Evolutionary conservation across 2,797 vertebrate species (phyloP).

Genomic region (Knipowitschia caucasica): DNA sequence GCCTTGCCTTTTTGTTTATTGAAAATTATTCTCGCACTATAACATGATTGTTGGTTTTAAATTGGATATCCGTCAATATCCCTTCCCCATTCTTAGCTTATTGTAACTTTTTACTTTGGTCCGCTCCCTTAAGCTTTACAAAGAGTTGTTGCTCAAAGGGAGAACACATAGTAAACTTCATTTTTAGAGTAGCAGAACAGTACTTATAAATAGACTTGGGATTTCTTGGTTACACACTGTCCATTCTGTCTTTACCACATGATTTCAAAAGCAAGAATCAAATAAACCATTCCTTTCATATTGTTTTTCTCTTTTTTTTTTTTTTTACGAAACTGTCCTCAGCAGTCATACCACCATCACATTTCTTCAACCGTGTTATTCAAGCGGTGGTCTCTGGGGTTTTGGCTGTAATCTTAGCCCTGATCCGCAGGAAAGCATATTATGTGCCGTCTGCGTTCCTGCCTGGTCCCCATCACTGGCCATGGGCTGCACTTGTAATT

Average conservation of each 20-base stretch:
- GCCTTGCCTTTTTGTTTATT: too few relatives aligned
- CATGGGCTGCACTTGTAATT: slow-evolving; percentile 61
- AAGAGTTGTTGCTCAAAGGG: too few relatives aligned
- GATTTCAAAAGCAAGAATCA: neutral
- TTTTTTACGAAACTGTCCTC: slow-evolving; percentile 30
- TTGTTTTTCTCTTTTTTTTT: slow-evolving; percentile 27
- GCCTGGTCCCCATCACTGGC: slow-evolving; percentile 47
- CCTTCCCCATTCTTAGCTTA: too few relatives aligned
- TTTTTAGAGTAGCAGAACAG: too few relatives aligned
- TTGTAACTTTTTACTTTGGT: too few relatives aligned
- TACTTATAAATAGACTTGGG: neutral
- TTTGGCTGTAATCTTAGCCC: slow-evolving; percentile 18
- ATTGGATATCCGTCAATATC: too few relatives aligned
- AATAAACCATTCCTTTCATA: neutral
- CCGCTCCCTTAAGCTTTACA: too few relatives aligned
- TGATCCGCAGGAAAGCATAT: slow-evolving; percentile 14
- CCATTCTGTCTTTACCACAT: neutral
- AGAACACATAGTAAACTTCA: too few relatives aligned
- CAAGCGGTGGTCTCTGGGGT: slow-evolving; percentile 20
- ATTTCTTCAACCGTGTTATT: slow-evolving; percentile 23
- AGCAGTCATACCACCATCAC: slow-evolving; percentile 30
- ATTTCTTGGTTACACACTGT: neutral
- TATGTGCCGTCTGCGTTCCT: slow-evolving; percentile 27
- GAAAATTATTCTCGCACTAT: too few relatives aligned
- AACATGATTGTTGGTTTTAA: too few relatives aligned